A percentile compares a stretch with the other conserved stretches of the same genome.
These are phyloP conservation scores for Poecilia wingei DNA, from an alignment of 2,797 vertebrate genomes.

Conservation along the genomic window DNA sequence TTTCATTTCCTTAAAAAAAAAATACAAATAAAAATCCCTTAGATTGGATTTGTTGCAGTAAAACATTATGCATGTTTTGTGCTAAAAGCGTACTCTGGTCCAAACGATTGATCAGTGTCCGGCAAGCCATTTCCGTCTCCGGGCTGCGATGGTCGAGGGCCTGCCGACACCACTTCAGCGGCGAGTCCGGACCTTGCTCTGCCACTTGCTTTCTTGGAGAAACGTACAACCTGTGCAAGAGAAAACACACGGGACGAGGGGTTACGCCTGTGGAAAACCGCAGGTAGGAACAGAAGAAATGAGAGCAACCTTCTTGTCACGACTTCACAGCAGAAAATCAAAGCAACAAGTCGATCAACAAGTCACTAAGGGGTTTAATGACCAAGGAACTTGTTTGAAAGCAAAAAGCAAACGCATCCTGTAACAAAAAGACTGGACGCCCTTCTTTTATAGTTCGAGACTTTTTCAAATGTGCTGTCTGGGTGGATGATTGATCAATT, in stretches of 20 bases:
- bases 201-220: constrained; percentile 86
- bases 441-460: neutral
- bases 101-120: constrained; percentile 86
- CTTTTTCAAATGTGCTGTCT: neutral
- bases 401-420: neutral
- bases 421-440: neutral
- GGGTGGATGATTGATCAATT: neutral
- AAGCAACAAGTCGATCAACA: neutral
- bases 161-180: constrained; percentile 90
- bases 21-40: neutral
- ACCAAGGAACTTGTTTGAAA: neutral
- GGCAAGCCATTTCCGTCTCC: constrained; percentile 90
- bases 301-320: constrained; percentile 24
- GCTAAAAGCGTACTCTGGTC: constrained; percentile 86
- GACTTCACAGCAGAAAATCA: constrained; percentile 14
- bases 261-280: neutral
- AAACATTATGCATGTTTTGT: neutral
- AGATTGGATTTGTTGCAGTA: neutral
- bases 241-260: constrained; percentile 25
- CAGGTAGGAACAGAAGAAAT: neutral
- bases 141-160: constrained; percentile 90
- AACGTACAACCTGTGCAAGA: constrained; percentile 85
- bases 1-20: neutral
- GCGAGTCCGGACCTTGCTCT: constrained; percentile 81
- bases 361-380: neutral